Base-by-base conservation (phyloP, 2,888 invertebrate species). In the Drosophila picticornis region DNA sequence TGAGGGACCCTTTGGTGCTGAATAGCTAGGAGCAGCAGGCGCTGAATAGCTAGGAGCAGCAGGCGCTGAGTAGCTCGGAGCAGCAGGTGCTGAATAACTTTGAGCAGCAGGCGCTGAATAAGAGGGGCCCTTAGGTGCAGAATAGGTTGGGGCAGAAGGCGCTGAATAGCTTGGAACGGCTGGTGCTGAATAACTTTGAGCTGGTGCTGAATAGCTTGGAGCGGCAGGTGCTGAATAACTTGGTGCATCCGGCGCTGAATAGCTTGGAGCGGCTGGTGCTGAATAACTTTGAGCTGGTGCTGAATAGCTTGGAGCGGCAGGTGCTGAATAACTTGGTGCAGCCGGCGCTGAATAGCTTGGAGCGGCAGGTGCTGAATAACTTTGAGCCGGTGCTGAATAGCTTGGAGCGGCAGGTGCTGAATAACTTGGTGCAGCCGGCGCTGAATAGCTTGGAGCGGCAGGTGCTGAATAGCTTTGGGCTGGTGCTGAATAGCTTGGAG, bases 381-480 rank as follows among this genome's bases (percentile, higher is more conserved):
- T 61, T 16, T 55, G 52, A 11, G 46, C 36, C n/a, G n/a, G n/a
- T 4, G 75, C 72, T 6, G 71, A 72, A 3, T 71, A 71, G 0
- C 46, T 61, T 16, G 59, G 52, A 11, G 46, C 36, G 0, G 48
- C 40, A 0, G 67, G 61, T 0, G 60, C 60, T 31, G 65, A 52
- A 52, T 73, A 73, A 0, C n/a, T 46, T 1, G 46, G 31, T 13
- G 43, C 34, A 0, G 69, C 53, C 0, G 61, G 52, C 0, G 71
- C 51, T 46, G 71, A 67, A 7, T 71, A 67, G 0, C 62, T 67
- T 19, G 58, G 55, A 5, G 57, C 53, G 0, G 64, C 57, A 0
- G 73, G 70, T 2, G 73, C 70, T 6, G 75, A 70, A 19, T 75
- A 73, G 1, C 58, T 48, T 1, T 34, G 75, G n/a, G n/a, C n/a